A percentile compares a stretch with the other conserved stretches of the same genome.
Evolutionary conservation across 2,797 vertebrate genomes (phyloP).

Genomic region (Epinephelus malabaricus): DNA sequence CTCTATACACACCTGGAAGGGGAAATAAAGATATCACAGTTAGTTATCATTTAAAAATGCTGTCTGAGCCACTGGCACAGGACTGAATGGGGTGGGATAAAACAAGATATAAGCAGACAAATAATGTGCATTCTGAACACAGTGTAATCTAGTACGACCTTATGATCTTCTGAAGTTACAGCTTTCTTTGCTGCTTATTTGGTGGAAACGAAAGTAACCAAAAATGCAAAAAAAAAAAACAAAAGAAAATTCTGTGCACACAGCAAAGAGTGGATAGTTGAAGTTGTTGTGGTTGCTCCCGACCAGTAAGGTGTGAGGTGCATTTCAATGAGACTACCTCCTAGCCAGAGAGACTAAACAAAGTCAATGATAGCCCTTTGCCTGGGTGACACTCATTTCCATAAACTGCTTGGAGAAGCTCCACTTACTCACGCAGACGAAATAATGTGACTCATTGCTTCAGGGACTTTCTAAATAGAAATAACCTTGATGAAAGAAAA

Average conservation of each 20-base stretch:
- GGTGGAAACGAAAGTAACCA: constrained; percentile 1
- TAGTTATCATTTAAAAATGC: neutral
- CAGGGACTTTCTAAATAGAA: constrained; percentile 54
- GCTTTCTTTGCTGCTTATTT: constrained; percentile 9
- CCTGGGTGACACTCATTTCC: constrained; percentile 68
- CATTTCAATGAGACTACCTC: constrained; percentile 78
- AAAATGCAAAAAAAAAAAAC: neutral
- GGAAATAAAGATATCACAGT: constrained; percentile 30
- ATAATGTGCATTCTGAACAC: constrained; percentile 16
- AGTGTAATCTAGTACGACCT: neutral
- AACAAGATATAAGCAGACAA: constrained; percentile 3
- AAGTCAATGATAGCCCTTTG: constrained; percentile 74
- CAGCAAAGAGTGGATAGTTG: constrained; percentile 39
- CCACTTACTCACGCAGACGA: constrained; percentile 67
- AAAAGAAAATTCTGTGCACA: constrained; percentile 22
- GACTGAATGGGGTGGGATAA: neutral
- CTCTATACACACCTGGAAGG: constrained; percentile 94
- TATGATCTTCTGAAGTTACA: neutral
- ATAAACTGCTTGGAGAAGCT: constrained; percentile 74
- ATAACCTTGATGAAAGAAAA: constrained; percentile 70
- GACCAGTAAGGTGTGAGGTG: constrained; percentile 61
- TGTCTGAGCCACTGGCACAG: constrained; percentile 9
- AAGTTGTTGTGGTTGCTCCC: constrained; percentile 39
- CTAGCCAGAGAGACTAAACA: constrained; percentile 62
- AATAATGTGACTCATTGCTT: constrained; percentile 72